These are phyloP conservation scores for Eubasilissa regina DNA, from an alignment of 1,140 invertebrate genomes.

Conservation along the genomic window DNA sequence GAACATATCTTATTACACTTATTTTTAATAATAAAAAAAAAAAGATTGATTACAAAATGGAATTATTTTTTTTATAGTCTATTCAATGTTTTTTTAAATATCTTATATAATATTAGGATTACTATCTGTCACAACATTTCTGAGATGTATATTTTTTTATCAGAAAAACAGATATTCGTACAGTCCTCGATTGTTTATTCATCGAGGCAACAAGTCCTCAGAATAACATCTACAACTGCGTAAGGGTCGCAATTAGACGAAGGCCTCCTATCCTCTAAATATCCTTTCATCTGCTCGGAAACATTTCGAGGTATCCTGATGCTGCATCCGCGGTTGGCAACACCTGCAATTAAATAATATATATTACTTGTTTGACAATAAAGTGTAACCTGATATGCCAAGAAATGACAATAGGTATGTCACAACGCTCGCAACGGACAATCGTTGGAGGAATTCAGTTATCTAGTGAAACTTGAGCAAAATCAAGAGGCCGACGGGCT, in stretches of 20 bases:
- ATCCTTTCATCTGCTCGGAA: slow-evolving; percentile 86
- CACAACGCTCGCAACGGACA: slow-evolving; percentile 73
- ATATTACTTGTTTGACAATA: not conserved
- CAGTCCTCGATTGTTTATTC: slow-evolving; percentile 66
- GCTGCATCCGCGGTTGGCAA: slow-evolving; percentile 82
- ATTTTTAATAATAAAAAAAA: no score
- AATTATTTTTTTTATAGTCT: no score
- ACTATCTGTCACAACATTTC: no score
- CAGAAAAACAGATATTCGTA: no score
- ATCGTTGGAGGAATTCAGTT: slow-evolving; percentile 72
- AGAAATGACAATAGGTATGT: slow-evolving; percentile 76
- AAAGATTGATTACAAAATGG: no score
- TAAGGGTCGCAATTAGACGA: slow-evolving; percentile 92
- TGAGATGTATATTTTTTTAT: no score
- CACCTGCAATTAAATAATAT: slow-evolving; percentile 49
- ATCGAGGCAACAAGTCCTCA: slow-evolving; percentile 79
- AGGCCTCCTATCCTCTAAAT: slow-evolving; percentile 91
- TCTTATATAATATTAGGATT: no score
- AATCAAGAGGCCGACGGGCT: no score
- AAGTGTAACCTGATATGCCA: slow-evolving; percentile 72
- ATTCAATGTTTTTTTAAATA: no score
- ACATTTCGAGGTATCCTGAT: slow-evolving; percentile 85
- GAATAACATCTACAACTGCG: slow-evolving; percentile 77
- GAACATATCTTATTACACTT: no score
- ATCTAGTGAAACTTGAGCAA: no score